Conservation (phyloP, 1,140 invertebrate species). For the Zaprionus tsacasi region DNA sequence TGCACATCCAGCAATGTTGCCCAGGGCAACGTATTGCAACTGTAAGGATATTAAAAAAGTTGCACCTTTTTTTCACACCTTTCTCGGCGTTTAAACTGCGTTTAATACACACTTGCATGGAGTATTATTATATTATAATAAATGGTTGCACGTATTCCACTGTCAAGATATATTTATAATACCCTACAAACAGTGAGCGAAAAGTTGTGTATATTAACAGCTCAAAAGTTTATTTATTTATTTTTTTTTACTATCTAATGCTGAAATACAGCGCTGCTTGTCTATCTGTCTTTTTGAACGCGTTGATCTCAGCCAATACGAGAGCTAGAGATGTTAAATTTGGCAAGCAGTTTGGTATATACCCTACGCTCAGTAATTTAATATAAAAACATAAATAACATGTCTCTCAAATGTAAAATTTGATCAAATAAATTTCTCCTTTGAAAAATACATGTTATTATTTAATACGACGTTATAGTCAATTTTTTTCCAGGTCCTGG, state of each 20-base stretch:
- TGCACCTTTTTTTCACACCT: slow-evolving; percentile 11
- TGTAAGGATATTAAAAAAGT: slow-evolving; percentile 59
- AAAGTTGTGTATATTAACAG: neutral
- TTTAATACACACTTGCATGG: neutral
- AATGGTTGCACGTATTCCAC: neutral
- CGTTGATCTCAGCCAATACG: neutral
- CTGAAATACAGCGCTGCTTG: neutral
- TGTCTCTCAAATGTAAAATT: too few species aligned
- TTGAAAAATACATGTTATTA: too few species aligned
- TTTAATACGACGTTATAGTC: too few species aligned
- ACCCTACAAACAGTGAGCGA: neutral
- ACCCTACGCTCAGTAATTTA: too few species aligned
- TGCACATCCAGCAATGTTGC: neutral
- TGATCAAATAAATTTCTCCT: too few species aligned
- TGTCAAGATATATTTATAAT: neutral
- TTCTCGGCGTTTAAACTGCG: neutral
- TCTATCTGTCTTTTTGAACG: neutral
- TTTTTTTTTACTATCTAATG: neutral
- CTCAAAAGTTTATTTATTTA: too few species aligned
- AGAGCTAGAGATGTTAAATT: neutral
- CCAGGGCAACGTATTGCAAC: neutral
- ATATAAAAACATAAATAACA: too few species aligned
- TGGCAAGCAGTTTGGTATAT: too few species aligned
- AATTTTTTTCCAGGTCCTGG: too few species aligned
- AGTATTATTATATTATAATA: neutral